A percentile compares a stretch with the other conserved stretches of the same genome.
Evolutionary conservation across 2,888 invertebrate species (phyloP).

Genomic region (Polyommatus iphigenia): DNA sequence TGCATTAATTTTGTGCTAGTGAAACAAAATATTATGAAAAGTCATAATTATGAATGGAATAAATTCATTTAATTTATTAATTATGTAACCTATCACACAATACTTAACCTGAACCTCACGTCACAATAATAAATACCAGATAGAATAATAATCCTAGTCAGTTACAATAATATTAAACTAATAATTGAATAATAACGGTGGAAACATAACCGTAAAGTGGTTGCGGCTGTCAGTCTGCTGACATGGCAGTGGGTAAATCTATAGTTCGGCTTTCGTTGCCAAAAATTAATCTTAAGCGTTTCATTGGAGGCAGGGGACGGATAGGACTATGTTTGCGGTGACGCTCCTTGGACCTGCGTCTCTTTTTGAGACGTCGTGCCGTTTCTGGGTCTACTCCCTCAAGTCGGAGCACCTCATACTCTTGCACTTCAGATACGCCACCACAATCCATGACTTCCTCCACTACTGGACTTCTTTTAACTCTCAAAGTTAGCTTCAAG

Average conservation of each 20-base stretch:
- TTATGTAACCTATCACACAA: conserved; percentile 67
- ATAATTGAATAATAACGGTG: conserved; percentile 77
- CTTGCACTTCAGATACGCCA: conserved; percentile 87
- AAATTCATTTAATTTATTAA: conserved; percentile 51
- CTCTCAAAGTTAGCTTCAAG: conserved; percentile 89
- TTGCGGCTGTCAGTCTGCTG: conserved; percentile 79
- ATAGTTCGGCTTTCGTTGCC: conserved; percentile 94
- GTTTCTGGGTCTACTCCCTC: conserved; percentile 85
- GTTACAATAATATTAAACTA: conserved; percentile 76
- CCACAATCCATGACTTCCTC: conserved; percentile 89
- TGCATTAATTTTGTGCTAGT: conserved; percentile 36
- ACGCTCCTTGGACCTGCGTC: conserved; percentile 72
- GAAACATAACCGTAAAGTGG: conserved; percentile 69
- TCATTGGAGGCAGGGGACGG: conserved; percentile 86
- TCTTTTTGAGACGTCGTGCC: conserved; percentile 79
- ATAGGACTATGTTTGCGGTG: conserved; percentile 76
- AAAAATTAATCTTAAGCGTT: conserved; percentile 91
- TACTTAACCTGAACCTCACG: conserved; percentile 64
- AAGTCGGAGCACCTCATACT: conserved; percentile 91
- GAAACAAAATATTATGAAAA: conserved; percentile 49
- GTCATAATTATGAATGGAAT: conserved; percentile 51
- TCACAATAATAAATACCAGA: conserved; percentile 75
- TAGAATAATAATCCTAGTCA: conserved; percentile 75
- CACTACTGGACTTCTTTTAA: conserved; percentile 92
- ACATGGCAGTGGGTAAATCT: conserved; percentile 89